Percentiles rank a stretch among this genome's conserved stretches.
These are phyloP conservation scores for Leucania comma DNA, from an alignment of 2,888 invertebrate genomes.

Conservation along the genomic window DNA sequence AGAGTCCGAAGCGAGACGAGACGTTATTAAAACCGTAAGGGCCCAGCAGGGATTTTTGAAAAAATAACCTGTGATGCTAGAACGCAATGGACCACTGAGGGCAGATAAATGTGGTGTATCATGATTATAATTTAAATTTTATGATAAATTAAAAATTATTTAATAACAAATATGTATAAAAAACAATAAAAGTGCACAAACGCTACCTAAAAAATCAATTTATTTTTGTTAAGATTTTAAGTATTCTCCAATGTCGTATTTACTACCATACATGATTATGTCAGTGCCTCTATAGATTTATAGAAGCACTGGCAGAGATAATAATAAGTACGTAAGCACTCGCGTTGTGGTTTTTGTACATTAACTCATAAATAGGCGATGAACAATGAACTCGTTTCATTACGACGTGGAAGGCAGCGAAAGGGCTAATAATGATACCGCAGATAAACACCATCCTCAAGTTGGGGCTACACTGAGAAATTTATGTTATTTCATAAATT, in stretches of 20 bases:
- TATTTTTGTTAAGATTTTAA: neutral
- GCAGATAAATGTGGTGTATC: no score
- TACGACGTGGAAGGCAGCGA: constrained; percentile 64
- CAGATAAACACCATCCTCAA: constrained; percentile 64
- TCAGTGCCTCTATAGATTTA: no score
- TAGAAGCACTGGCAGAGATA: no score
- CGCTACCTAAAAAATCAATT: neutral
- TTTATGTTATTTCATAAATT: neutral
- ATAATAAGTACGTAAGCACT: neutral
- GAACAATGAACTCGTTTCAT: constrained; percentile 67
- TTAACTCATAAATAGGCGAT: constrained; percentile 30
- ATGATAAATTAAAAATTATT: no score
- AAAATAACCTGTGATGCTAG: no score
- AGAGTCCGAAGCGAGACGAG: no score
- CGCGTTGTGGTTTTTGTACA: constrained; percentile 16
- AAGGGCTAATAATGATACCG: constrained; percentile 69
- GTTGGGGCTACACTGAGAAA: constrained; percentile 14
- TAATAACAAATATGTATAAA: no score
- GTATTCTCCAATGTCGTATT: neutral
- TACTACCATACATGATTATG: no score
- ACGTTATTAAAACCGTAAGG: no score
- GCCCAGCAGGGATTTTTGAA: no score
- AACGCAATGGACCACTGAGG: no score
- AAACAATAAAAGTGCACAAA: neutral
- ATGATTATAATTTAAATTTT: no score